Percentiles rank a stretch among this genome's conserved stretches.
Evolutionary conservation across 2,113 vertebrate genomes (phyloP).

Genomic region (Neofelis nebulosa): DNA sequence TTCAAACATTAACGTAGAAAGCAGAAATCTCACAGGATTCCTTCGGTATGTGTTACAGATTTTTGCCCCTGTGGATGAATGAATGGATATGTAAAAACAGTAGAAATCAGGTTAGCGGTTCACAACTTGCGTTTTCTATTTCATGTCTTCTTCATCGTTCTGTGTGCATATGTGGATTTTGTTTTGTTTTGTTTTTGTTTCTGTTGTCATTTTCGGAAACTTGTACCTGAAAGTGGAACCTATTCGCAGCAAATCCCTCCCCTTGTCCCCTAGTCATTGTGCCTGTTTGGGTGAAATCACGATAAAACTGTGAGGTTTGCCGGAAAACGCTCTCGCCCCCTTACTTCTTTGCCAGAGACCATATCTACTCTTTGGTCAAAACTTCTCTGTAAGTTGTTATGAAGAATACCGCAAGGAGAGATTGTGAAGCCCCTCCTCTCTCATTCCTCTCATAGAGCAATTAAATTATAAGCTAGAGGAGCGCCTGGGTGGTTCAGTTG

Average conservation of each 20-base stretch:
- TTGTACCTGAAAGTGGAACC: not conserved
- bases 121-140: not conserved
- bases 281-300: not conserved
- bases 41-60: not conserved
- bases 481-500: too few species aligned
- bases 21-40: not conserved
- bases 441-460: not conserved
- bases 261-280: not conserved
- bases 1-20: slow-evolving; percentile 16
- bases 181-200: slow-evolving; percentile 14
- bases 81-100: not conserved
- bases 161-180: not conserved
- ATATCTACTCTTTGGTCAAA: slow-evolving; percentile 20
- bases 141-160: not conserved
- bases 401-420: not conserved
- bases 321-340: not conserved
- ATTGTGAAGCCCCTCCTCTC: not conserved
- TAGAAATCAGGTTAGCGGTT: not conserved
- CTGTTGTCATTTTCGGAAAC: slow-evolving; percentile 26
- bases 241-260: not conserved
- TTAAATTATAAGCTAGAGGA: not conserved
- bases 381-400: not conserved
- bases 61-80: not conserved
- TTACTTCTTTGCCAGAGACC: not conserved
- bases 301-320: not conserved